These are phyloP conservation scores for Axea sp. DNA, from an alignment of 2,888 invertebrate species.

Conservation along the genomic window DNA sequence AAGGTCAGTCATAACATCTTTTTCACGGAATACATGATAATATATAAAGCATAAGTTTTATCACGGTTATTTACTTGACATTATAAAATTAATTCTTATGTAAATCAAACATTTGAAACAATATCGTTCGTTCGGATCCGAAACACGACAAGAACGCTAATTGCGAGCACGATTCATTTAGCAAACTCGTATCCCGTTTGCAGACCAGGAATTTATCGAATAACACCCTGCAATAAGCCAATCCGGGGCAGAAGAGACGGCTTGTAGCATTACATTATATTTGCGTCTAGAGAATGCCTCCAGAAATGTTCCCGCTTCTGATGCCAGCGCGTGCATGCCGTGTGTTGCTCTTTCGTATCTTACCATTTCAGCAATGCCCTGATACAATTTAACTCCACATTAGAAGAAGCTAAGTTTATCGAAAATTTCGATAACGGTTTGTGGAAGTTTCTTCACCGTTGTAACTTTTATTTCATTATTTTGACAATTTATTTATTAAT, in stretches of 20 bases:
- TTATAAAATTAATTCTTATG: constrained; percentile 39
- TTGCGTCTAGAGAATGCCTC: constrained; percentile 22
- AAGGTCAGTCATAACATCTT: constrained; percentile 7
- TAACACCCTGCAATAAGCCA: constrained; percentile 19
- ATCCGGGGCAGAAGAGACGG: constrained; percentile 5
- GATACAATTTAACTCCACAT: constrained; percentile 22
- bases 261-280: constrained; percentile 47
- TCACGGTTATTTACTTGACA: constrained; percentile 2
- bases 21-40: neutral
- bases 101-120: constrained; percentile 45
- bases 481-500: no score
- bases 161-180: constrained; percentile 51
- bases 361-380: constrained; percentile 27
- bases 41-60: constrained; percentile 27
- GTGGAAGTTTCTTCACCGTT: no score
- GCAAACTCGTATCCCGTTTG: constrained; percentile 19
- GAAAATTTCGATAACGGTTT: no score
- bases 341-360: constrained; percentile 40
- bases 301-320: no score
- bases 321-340: constrained; percentile 12
- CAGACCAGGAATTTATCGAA: constrained; percentile 45
- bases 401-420: neutral
- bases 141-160: constrained; percentile 38
- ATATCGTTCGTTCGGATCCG: constrained; percentile 24
- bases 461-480: no score